Percentiles rank a stretch among this genome's conserved stretches.
phyloP scores from a whole-genome alignment of 2,113 vertebrate species.

The Stegastes partitus region DNA sequence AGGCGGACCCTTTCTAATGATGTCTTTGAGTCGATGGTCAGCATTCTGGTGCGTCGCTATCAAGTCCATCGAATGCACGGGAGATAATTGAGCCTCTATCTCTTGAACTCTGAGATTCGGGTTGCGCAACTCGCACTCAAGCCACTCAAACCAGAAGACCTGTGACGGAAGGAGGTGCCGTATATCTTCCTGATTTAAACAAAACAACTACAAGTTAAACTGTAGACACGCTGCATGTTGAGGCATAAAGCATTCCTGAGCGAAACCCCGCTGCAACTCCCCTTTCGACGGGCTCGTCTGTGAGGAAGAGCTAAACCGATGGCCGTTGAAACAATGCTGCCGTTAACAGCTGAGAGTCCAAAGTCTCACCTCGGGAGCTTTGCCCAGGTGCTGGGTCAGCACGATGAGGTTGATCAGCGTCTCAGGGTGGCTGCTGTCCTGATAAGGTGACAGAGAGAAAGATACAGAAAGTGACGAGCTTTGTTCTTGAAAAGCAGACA shows the following conservation, averaged over 20 bases:
- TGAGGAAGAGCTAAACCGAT: conserved; percentile 5
- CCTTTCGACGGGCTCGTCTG: neutral
- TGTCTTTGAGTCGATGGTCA: conserved; percentile 33
- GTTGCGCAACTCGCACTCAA: conserved; percentile 18
- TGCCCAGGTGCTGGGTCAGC: conserved; percentile 94
- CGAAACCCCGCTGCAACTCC: neutral
- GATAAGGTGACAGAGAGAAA: conserved; percentile 20
- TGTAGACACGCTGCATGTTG: neutral
- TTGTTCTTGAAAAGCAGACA: neutral
- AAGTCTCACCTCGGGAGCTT: conserved; percentile 92
- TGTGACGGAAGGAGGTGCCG: conserved; percentile 2
- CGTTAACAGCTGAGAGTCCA: conserved; percentile 46
- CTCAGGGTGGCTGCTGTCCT: conserved; percentile 97
- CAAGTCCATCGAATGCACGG: conserved; percentile 23
- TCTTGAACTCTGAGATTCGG: conserved; percentile 66
- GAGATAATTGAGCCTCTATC: conserved; percentile 66
- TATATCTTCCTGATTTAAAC: conserved; percentile 8
- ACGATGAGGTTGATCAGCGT: conserved; percentile 95
- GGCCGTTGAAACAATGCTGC: neutral
- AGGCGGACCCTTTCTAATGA: conserved; percentile 6
- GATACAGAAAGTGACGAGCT: neutral
- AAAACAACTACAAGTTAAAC: conserved; percentile 9
- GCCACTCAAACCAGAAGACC: conserved; percentile 39
- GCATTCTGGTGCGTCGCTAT: conserved; percentile 42
- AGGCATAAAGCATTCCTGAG: neutral